Evolutionary conservation across 2,113 vertebrate genomes (phyloP).

Genomic region (Phyllostomus hastatus): DNA sequence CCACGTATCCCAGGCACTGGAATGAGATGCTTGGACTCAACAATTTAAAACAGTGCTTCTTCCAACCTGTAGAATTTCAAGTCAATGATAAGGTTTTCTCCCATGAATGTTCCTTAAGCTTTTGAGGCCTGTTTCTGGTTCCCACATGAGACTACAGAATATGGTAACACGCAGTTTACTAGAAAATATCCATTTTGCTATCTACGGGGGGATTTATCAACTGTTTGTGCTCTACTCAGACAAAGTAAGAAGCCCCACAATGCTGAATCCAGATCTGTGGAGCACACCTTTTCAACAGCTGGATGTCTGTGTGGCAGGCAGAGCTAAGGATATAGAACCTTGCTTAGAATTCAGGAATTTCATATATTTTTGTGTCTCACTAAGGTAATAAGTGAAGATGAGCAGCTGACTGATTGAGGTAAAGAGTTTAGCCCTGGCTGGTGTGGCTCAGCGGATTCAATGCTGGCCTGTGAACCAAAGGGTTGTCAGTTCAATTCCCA

Average conservation of each 20-base stretch:
- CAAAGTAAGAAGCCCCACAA: neutral
- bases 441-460: too few relatives aligned
- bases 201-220: neutral
- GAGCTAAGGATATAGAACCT: neutral
- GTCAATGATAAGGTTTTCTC: neutral
- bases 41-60: neutral
- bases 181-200: neutral
- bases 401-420: neutral
- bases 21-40: neutral
- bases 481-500: too few relatives aligned
- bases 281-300: neutral
- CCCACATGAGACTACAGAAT: neutral
- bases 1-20: rapidly evolving
- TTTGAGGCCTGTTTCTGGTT: neutral
- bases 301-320: neutral
- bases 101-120: neutral
- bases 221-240: neutral
- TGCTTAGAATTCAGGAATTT: neutral
- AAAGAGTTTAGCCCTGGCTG: neutral
- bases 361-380: neutral
- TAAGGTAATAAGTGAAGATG: neutral
- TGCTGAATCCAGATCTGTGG: rapidly evolving
- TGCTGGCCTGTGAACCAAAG: too few relatives aligned
- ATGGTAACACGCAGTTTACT: neutral
- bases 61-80: neutral